Evolutionary conservation across 23 tunicate genomes (phyloP), one percentile per base, ranked within the genome.

Genomic region (Ciona savignyi): DNA sequence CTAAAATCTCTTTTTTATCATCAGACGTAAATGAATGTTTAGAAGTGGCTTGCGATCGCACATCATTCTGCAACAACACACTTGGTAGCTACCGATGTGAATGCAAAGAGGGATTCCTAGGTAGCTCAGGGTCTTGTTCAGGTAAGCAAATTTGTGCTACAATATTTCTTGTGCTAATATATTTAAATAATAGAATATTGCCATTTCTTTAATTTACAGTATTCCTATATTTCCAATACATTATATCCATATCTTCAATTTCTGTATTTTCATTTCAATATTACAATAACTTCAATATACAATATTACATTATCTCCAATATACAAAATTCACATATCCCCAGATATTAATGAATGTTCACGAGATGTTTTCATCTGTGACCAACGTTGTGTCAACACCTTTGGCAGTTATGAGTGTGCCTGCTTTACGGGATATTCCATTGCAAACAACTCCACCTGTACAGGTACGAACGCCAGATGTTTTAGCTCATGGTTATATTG

Each of bases 91-190:
- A 71, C 29, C 51, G 34, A 26, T 80, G 85, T 73, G 70, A 49
- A 24, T 80, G 85, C 28, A 62, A 63, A 21, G 63, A 74, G 27
- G 85, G 85, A 34, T 80, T 72, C 78, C 33, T 31, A 33, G 85
- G 85, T 62, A 42, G 56, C 11, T 9, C 9, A 42, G 56, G 56
- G 15, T 6, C 56, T 42, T 42, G 56, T 42, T 42, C 15, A 42
- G 56, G 56, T 42, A 42, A 42, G 9, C n/a, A n/a, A n/a, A n/a
- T n/a, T n/a, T n/a, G n/a, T n/a, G n/a, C n/a, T n/a, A n/a, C n/a
- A n/a, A n/a, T n/a, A n/a, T n/a, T n/a, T n/a, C n/a, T n/a, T n/a
- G n/a, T n/a, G n/a, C n/a, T n/a, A n/a, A n/a, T n/a, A n/a, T n/a
- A n/a, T n/a, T n/a, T n/a, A n/a, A n/a, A n/a, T n/a, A n/a, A n/a